Evolutionary conservation across 2,113 vertebrate species (phyloP).

Genomic region (Hiodon alosoides): DNA sequence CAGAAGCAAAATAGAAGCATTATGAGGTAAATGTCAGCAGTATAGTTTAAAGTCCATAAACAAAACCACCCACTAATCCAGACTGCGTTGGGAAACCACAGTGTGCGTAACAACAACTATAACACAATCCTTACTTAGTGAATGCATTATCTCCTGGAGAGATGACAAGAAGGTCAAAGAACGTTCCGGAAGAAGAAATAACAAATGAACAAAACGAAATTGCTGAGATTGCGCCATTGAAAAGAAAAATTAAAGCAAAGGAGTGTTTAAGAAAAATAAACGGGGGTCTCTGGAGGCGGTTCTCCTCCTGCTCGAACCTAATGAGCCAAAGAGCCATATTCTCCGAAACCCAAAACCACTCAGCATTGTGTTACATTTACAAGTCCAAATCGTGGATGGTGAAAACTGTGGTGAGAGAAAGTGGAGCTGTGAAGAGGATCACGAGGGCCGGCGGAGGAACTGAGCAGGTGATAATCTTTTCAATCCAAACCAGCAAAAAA

Average conservation of each 20-base stretch:
- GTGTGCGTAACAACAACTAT: constrained; percentile 4
- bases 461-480: constrained; percentile 29
- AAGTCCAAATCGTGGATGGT: background rate
- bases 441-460: constrained; percentile 16
- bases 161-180: background rate
- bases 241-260: constrained; percentile 23
- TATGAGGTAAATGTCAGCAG: constrained; percentile 14
- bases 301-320: constrained; percentile 17
- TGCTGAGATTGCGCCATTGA: background rate
- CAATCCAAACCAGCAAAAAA: constrained; percentile 11
- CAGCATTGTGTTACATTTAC: constrained; percentile 3
- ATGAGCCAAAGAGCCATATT: constrained; percentile 10
- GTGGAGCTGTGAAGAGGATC: constrained; percentile 13
- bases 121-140: background rate
- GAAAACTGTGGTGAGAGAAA: background rate
- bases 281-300: constrained; percentile 16
- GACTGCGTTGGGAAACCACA: constrained; percentile 22
- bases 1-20: constrained; percentile 21
- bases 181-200: background rate
- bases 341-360: background rate
- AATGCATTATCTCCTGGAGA: background rate
- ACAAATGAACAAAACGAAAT: background rate
- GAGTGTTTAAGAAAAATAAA: constrained; percentile 21
- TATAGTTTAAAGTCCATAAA: background rate
- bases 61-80: constrained; percentile 19